A percentile compares a stretch with the other conserved stretches of the same genome.
These are phyloP conservation scores for Labeo calbasu DNA, from an alignment of 2,797 vertebrate genomes.

Conservation along the genomic window DNA sequence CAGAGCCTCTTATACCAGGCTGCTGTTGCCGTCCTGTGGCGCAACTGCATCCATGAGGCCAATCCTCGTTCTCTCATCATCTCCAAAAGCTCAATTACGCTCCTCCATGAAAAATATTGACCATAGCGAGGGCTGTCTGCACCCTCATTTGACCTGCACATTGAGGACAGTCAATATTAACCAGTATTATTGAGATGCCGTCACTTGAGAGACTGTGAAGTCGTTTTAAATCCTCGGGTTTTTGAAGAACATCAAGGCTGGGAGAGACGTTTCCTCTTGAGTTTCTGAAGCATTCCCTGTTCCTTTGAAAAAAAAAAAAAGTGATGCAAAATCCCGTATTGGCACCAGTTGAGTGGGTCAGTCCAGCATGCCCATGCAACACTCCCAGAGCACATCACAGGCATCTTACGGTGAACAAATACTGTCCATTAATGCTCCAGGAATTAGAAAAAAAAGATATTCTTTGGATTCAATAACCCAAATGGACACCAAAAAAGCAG, in stretches of 20 bases:
- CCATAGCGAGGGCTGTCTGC: constrained; percentile 15
- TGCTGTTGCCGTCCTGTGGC: not conserved
- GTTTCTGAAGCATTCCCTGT: constrained; percentile 52
- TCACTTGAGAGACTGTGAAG: constrained; percentile 14
- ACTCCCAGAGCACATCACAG: not conserved
- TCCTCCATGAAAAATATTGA: constrained; percentile 44
- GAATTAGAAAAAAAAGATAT: constrained; percentile 64
- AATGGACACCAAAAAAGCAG: constrained; percentile 24
- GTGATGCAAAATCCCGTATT: constrained; percentile 20
- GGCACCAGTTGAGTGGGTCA: not conserved
- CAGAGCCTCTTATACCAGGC: constrained; percentile 24
- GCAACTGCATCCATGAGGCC: constrained; percentile 21
- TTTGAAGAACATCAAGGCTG: constrained; percentile 51
- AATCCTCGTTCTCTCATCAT: constrained; percentile 4
- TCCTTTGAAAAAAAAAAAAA: constrained; percentile 55
- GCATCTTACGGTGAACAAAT: constrained; percentile 52
- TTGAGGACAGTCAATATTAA: constrained; percentile 43
- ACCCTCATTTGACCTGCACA: constrained; percentile 28
- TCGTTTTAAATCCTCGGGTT: constrained; percentile 4
- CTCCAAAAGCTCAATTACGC: constrained; percentile 25
- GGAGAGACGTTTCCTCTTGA: constrained; percentile 54
- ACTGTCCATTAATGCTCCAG: constrained; percentile 66
- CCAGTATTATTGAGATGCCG: constrained; percentile 16
- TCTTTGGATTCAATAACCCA: not conserved
- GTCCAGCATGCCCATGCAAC: constrained; percentile 42